Evolutionary conservation across 2,113 vertebrate genomes (phyloP), one percentile per base, ranked within the genome.

Genomic region (Stegastes partitus): DNA sequence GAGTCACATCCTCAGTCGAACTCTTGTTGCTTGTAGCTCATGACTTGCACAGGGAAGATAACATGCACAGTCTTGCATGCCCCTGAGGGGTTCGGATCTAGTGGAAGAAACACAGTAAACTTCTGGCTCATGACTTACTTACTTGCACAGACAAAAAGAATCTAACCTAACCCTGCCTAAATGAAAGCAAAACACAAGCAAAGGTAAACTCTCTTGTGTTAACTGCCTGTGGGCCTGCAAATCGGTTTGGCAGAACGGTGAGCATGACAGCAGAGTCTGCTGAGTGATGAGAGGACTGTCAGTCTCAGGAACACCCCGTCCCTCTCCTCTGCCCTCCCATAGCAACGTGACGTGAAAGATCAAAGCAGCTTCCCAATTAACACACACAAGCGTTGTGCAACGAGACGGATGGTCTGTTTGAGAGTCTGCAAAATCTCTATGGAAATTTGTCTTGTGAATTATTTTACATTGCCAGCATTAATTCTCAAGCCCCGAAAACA

Each of bases 301-400:
- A 55, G 75, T 67, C 54, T 83, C 50, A 58, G 59, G 86, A 80
- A 87, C 86, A 83, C 70, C 23, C 47, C 79, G 84, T 81, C 71
- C 82, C 77, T 79, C 58, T 83, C 64, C 69, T 45, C 58, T 62
- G 68, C 42, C 53, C 73, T 80, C 47, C 83, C 87, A 79, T 81
- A 51, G 85, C 83, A 87, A 89, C 81, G 31, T 85, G 81, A 87
- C 7, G 56, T 21, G 21, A 63, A 79, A 59, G 74, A 73, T 87
- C 75, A 81, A 85, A 79, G 80, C 80, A 85, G 68, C 57, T 63
- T 79, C 45, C 18, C 65, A 75, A 81, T 89, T 82, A 84, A 84
- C 75, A 68, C 50, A 53, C 66, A 51, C 61, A 53, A 49, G 18
- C 23, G 65, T 0, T 77, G 68, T 64, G 47, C 39, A 79, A 68